Base-by-base conservation (phyloP, 1,140 invertebrate genomes). In the Geopemphigus sp. region DNA sequence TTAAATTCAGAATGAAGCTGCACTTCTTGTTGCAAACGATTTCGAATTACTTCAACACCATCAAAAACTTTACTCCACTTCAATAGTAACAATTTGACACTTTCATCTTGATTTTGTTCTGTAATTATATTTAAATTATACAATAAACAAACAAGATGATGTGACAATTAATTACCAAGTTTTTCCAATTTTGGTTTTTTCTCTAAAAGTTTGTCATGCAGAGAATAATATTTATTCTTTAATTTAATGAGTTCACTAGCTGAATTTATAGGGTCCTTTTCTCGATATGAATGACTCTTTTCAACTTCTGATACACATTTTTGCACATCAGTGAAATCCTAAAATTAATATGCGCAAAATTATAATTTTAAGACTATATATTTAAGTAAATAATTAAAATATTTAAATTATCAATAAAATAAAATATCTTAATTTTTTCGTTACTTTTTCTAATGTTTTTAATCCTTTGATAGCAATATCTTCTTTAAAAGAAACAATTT, bases 241-340 rank as follows among this genome's bases (percentile, higher is more conserved):
- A 78, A 50, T 26, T 78, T 78, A n/a, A 78, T 59, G 63, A 78
- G 74, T 47, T 78, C 74, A 53, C 74, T 39, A 19, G 74, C 74
- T 78, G 74, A 63, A 63, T 15, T 32, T 50, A 78, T 5, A 50
- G 56, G 57, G 61, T 78, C 74, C 3, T 78, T 78, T 0, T 78
- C 56, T 59, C 74, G 57, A 50, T 78, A 78, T 12, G 74, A 61
- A 78, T 78, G 74, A 50, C 39, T 15, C 61, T 63, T 78, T 47
- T 78, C 74, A 5, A 78, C 74, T 78, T 78, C 74, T 26, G 74
- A 78, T 63, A 78, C 74, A 50, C 74, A 78, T 29, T 78, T 78
- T 78, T 78, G 61, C 12, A 78, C 4, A 24, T 78, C 74, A 24
- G 57, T 47, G 15, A 63, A 78, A n/a, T 78, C 74, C 74, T 78